Conservation (phyloP, 1,140 invertebrate genomes). For the Coelopa frigida region DNA sequence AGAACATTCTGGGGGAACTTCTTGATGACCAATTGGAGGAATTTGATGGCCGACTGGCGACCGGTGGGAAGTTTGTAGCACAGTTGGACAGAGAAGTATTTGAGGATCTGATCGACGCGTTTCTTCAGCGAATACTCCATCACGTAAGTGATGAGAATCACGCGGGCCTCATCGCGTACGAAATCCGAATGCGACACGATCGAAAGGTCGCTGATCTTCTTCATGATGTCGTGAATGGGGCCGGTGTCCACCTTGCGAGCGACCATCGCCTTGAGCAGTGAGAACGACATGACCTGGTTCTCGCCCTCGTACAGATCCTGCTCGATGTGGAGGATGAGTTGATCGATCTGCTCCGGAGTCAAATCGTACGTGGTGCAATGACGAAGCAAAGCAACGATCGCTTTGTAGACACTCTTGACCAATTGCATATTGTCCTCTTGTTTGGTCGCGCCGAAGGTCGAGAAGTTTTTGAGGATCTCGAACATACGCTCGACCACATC, state of each 20-base stretch:
- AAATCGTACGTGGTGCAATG: slow-evolving; percentile 57
- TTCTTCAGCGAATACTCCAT: slow-evolving; percentile 76
- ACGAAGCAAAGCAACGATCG: slow-evolving; percentile 70
- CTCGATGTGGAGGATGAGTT: slow-evolving; percentile 80
- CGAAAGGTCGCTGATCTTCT: slow-evolving; percentile 70
- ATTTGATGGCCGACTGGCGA: slow-evolving; percentile 74
- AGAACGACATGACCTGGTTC: slow-evolving; percentile 80
- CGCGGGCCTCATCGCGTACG: slow-evolving; percentile 60
- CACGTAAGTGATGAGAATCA: slow-evolving; percentile 68
- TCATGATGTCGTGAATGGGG: slow-evolving; percentile 74
- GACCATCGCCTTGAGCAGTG: slow-evolving; percentile 76
- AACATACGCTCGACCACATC: slow-evolving; percentile 71
- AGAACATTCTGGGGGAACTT: slow-evolving; percentile 65
- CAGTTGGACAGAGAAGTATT: slow-evolving; percentile 76
- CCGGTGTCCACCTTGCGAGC: slow-evolving; percentile 65
- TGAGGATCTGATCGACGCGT: slow-evolving; percentile 59
- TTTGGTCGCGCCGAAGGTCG: slow-evolving; percentile 68
- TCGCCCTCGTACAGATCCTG: slow-evolving; percentile 80
- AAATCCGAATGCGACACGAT: slow-evolving; percentile 71
- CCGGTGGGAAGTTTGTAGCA: slow-evolving; percentile 73
- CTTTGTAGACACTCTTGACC: slow-evolving; percentile 81
- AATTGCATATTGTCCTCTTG: slow-evolving; percentile 85
- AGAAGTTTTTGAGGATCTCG: slow-evolving; percentile 82
- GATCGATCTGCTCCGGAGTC: slow-evolving; percentile 67
- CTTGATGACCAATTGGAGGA: slow-evolving; percentile 70